Base-by-base conservation (phyloP, 2,888 invertebrate genomes). In the Pristionchus mayeri region DNA sequence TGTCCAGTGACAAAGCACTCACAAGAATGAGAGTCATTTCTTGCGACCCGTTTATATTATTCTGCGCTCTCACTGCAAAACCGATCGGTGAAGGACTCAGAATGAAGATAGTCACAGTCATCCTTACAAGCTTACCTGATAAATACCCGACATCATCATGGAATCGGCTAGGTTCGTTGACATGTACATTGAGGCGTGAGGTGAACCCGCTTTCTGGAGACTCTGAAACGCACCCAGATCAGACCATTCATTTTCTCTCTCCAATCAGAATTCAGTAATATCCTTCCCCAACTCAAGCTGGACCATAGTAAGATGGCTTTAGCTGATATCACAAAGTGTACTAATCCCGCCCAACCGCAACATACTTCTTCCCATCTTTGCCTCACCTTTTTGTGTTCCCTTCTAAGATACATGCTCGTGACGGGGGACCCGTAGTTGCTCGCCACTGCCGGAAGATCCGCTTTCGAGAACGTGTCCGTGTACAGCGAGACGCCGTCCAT, bases 391-490 rank as follows among this genome's bases (percentile, higher is more conserved):
- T 85, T 84, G 27, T 88, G 87, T 57, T 89, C 88, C 82, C 90
- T 84, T 34, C 90, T 54, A 76, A 90, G 86, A 63, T 88, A 87
- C 90, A 90, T 89, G 84, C 89, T 89, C 3, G 90, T 90, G 30
- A 90, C 85, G n/a, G 87, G 85, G 0, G 85, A 85, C 24, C 24
- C 44, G 50, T n/a, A 34, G 21, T 80, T 81, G 2, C 82, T 86
- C 34, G 79, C 24, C 2, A 52, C 67, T 30, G 80, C n/a, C 80
- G 86, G 84, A 40, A 75, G 50, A 85, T 86, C 13, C 85, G 71
- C n/a, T n/a, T 82, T 82, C 13, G 89, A 86, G 78, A 89, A 89
- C 4, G 87, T 87, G 37, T 89, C 89, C 0, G 89, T 88, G 81
- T 63, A 87, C 27, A 88, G 48, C 3, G 87, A 85, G 21, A 89